Conservation (phyloP, 2,113 vertebrate genomes). For the Dolichallabes microphthalmus region DNA sequence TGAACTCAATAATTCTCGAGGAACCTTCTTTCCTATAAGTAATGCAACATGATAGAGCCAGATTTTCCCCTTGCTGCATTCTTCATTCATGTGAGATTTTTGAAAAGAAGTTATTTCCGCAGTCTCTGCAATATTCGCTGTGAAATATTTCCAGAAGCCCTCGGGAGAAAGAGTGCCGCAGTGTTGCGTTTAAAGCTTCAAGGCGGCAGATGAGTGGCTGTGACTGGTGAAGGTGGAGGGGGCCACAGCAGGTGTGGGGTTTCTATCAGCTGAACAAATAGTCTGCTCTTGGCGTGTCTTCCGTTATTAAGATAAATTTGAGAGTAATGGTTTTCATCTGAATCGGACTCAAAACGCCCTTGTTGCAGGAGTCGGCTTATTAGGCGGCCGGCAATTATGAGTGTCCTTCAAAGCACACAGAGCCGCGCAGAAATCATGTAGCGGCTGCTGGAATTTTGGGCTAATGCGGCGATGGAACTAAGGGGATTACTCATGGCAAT, state of each 20-base stretch:
- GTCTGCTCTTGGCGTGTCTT: constrained; percentile 58
- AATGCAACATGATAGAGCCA: neutral
- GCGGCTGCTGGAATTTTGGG: constrained; percentile 67
- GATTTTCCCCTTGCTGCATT: neutral
- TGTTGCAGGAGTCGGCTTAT: constrained; percentile 51
- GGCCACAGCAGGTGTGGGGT: constrained; percentile 54
- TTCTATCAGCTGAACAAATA: constrained; percentile 74
- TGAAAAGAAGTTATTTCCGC: neutral
- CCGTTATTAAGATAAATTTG: constrained; percentile 71
- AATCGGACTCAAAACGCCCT: constrained; percentile 60
- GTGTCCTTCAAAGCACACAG: constrained; percentile 59
- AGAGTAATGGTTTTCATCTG: constrained; percentile 68
- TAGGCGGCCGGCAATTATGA: constrained; percentile 60
- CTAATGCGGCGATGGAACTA: constrained; percentile 64
- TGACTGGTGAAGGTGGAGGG: constrained; percentile 15
- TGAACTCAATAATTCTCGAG: too few relatives aligned
- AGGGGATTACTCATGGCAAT: constrained; percentile 68
- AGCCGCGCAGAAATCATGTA: constrained; percentile 65
- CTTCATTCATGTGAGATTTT: neutral
- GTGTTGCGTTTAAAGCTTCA: constrained; percentile 16
- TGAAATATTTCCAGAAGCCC: neutral
- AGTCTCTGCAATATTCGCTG: neutral
- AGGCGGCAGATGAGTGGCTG: constrained; percentile 5
- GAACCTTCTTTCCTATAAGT: neutral
- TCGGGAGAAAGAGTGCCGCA: neutral